Conservation (phyloP, 92 coral and sea anemone species). For the Diadumene lineata region DNA sequence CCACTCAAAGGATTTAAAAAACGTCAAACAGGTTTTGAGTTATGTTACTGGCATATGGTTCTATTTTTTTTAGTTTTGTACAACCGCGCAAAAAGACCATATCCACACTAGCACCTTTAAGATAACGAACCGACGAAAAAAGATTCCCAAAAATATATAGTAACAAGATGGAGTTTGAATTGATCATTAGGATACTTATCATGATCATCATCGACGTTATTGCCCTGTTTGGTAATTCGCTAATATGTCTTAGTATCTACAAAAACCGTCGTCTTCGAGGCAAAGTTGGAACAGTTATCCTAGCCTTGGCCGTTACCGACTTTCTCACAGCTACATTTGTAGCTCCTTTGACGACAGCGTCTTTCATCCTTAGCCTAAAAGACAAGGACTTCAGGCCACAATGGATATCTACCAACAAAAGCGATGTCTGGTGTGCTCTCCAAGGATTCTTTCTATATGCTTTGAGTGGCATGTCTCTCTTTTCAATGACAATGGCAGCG, state of each 20-base stretch:
- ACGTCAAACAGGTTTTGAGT: too few species aligned
- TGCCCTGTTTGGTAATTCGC: conserved; percentile 13
- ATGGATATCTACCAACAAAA: background rate
- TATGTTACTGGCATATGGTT: too few species aligned
- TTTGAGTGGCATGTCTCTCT: background rate
- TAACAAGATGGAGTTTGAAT: too few species aligned
- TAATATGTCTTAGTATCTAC: conserved; percentile 22
- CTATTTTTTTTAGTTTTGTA: too few species aligned
- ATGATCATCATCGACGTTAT: conserved; percentile 1
- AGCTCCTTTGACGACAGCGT: conserved; percentile 1
- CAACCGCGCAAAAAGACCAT: too few species aligned
- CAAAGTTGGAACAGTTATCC: background rate
- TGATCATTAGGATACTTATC: too few species aligned
- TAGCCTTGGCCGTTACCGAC: conserved; percentile 14
- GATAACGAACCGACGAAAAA: too few species aligned
- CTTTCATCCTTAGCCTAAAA: background rate
- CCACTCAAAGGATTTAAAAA: too few species aligned
- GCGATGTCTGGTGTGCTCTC: conserved; percentile 1
- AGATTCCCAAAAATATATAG: too few species aligned
- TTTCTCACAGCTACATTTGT: background rate
- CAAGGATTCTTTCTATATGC: conserved; percentile 14
- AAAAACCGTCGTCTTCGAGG: conserved; percentile 16
- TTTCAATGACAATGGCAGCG: conserved; percentile 20
- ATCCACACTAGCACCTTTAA: too few species aligned
- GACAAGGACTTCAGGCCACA: background rate